phyloP scores from a whole-genome alignment of 2,113 vertebrate species.

The Oryzias javanicus region DNA sequence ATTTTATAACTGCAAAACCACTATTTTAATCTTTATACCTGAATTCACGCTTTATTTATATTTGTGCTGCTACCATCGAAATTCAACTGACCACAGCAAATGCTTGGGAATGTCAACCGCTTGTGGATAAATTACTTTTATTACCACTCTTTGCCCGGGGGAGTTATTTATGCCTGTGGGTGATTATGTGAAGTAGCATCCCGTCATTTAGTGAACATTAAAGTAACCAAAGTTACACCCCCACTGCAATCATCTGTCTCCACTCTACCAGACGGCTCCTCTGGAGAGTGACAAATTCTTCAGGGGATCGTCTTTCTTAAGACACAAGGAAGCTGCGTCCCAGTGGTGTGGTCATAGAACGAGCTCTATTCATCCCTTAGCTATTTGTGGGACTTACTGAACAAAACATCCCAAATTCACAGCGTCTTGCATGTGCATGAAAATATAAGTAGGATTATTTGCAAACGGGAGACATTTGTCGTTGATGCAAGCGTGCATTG shows the following conservation, averaged over 20 bases:
- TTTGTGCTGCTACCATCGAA: background rate
- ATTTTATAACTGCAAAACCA: no score
- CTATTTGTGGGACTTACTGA: constrained; percentile 32
- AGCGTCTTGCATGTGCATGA: constrained; percentile 21
- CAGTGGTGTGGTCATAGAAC: constrained; percentile 46
- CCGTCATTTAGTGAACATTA: constrained; percentile 37
- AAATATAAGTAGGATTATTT: constrained; percentile 2
- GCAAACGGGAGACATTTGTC: constrained; percentile 14
- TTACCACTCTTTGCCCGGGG: constrained; percentile 36
- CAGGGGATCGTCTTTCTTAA: constrained; percentile 61
- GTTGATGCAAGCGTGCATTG: constrained; percentile 34
- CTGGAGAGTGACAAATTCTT: constrained; percentile 62
- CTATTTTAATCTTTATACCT: no score
- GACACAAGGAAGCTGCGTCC: constrained; percentile 48
- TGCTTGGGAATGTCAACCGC: constrained; percentile 11
- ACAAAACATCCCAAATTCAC: constrained; percentile 6
- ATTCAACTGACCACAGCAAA: constrained; percentile 1
- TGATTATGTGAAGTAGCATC: constrained; percentile 45
- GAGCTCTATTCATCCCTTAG: constrained; percentile 8
- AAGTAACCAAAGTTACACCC: constrained; percentile 35
- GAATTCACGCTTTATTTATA: no score
- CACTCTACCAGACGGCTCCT: constrained; percentile 32
- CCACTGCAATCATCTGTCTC: constrained; percentile 47
- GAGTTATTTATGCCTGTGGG: constrained; percentile 46
- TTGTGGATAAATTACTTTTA: constrained; percentile 33